Base-by-base conservation (phyloP, 30 jellyfish, hydroid and myxozoan genomes). In the Pelagia noctiluca region DNA sequence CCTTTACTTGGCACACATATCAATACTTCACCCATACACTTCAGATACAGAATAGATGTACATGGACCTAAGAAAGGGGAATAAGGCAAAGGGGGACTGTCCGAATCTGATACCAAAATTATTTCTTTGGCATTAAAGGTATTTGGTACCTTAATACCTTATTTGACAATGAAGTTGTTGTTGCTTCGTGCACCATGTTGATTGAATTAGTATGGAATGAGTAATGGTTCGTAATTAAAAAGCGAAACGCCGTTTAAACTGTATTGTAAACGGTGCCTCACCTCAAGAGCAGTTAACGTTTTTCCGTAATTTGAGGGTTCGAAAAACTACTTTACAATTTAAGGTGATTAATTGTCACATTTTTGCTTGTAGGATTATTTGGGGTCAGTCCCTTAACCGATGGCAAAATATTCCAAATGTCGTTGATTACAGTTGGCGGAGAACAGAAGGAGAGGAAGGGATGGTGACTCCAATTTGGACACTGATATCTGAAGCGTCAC, bases 371-470 rank as follows among this genome's bases (percentile, higher is more conserved):
- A 42, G 57, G 57, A 42, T 42, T 42, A 42, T 42, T 42, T n/a
- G n/a, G n/a, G n/a, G n/a, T n/a, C n/a, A n/a, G 57, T 42, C 57
- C 16, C 57, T 42, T 42, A 42, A 42, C 57, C 57, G 57, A 42
- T 42, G 57, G 57, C 57, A 42, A 42, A 42, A 42, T 42, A 16
- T 42, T 42, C 12, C 57, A 42, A 16, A 42, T 42, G 8, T 42
- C 57, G 16, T 5, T 42, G 57, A 42, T 42, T 42, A 42, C 57
- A 16, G 57, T 42, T 42, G n/a, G n/a, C n/a, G n/a, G n/a, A n/a
- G n/a, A n/a, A n/a, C n/a, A n/a, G n/a, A n/a, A n/a, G n/a, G n/a
- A 42, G 57, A 42, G 57, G 57, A 42, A 42, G 57, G 57, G 57
- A 42, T 42, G 57, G 57, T 42, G 57, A 42, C 57, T 42, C 57